A percentile compares a stretch with the other conserved stretches of the same genome.
phyloP scores from a whole-genome alignment of 2,113 vertebrate genomes.

The Pimephales promelas region DNA sequence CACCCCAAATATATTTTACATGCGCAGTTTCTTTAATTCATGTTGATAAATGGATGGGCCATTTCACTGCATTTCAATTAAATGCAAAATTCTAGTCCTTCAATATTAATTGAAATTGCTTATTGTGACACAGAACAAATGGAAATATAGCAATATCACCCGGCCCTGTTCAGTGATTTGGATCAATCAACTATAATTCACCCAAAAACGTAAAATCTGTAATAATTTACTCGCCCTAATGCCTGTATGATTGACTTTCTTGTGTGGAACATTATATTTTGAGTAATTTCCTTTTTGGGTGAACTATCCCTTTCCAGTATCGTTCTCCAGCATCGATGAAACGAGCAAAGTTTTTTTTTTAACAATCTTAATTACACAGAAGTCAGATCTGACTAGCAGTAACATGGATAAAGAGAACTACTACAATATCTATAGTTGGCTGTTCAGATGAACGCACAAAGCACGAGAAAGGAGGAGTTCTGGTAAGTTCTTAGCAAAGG shows the following conservation, averaged over 20 bases:
- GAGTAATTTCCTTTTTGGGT: neutral
- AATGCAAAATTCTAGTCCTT: slow-evolving; percentile 13
- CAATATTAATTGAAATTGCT: neutral
- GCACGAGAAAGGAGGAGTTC: neutral
- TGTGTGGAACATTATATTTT: neutral
- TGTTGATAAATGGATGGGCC: neutral
- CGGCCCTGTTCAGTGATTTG: neutral
- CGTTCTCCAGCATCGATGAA: neutral
- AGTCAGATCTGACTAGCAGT: neutral
- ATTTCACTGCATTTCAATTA: neutral
- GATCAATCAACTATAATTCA: neutral
- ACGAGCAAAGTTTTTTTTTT: neutral
- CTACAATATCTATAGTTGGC: neutral
- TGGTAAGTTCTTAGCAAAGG: neutral
- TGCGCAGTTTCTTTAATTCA: neutral
- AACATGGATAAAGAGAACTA: neutral
- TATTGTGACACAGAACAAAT: neutral
- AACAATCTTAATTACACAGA: neutral
- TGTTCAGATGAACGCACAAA: neutral
- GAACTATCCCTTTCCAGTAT: neutral
- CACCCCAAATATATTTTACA: neutral
- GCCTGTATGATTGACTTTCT: neutral
- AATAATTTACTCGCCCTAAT: neutral
- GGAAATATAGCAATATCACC: neutral
- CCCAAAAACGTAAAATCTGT: neutral